phyloP scores from a whole-genome alignment of 2,113 vertebrate species.

The Poicephalus meyeri region DNA sequence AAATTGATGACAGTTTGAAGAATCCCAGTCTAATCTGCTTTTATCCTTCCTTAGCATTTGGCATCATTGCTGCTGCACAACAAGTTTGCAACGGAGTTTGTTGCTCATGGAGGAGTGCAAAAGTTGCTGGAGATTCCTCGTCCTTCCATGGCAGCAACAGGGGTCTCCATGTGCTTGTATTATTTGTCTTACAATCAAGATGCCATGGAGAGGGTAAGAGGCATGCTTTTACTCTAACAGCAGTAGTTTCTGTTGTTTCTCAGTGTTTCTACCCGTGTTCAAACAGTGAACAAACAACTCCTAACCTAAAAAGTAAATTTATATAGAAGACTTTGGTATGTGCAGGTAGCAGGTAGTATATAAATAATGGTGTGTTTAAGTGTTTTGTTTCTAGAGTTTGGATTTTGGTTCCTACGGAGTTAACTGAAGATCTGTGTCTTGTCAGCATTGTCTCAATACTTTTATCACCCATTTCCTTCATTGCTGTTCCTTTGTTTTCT shows the following conservation, averaged over 20 bases:
- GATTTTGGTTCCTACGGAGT: neutral
- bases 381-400: neutral
- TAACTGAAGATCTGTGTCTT: neutral
- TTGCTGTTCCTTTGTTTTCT: neutral
- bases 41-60: conserved; percentile 82
- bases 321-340: neutral
- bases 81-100: conserved; percentile 98
- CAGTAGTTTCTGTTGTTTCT: neutral
- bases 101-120: conserved; percentile 96
- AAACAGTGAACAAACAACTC: neutral
- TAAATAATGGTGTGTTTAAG: neutral
- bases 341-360: neutral
- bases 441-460: neutral
- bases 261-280: neutral
- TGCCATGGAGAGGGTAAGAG: conserved; percentile 95
- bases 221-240: neutral
- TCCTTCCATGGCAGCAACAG: conserved; percentile 98
- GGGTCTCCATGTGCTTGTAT: conserved; percentile 97
- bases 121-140: conserved; percentile 96
- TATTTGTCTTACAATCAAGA: conserved; percentile 99
- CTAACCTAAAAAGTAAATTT: neutral
- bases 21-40: conserved; percentile 20
- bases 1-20: neutral
- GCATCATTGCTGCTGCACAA: conserved; percentile 98
- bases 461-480: neutral